phyloP scores from a whole-genome alignment of 2,888 invertebrate genomes.

The Toxonevra muliebris region DNA sequence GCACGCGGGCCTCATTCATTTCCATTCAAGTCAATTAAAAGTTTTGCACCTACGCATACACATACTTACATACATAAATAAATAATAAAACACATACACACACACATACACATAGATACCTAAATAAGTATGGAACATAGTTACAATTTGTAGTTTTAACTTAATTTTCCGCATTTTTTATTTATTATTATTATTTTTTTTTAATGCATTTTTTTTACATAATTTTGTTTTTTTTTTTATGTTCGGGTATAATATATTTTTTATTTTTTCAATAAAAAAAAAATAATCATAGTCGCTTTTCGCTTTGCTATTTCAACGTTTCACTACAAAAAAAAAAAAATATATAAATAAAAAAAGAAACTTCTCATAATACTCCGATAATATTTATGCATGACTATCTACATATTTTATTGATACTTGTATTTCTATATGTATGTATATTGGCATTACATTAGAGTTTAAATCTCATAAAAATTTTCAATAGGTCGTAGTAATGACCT shows the following conservation, averaged over 20 bases:
- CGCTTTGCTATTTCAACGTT: too few relatives aligned
- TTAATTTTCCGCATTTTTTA: conserved; percentile 5
- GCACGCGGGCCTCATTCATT: too few relatives aligned
- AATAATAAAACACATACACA: not conserved
- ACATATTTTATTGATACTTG: too few relatives aligned
- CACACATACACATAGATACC: conserved; percentile 24
- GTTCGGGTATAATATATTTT: not conserved
- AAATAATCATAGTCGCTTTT: too few relatives aligned
- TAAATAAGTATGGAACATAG: not conserved
- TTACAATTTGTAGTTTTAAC: conserved; percentile 2
- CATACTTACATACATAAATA: conserved; percentile 1
- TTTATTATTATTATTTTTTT: conserved; percentile 3
- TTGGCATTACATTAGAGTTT: too few relatives aligned
- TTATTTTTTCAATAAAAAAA: not conserved
- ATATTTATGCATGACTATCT: too few relatives aligned
- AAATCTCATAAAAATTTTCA: too few relatives aligned
- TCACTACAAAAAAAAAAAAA: too few relatives aligned
- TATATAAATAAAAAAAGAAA: too few relatives aligned
- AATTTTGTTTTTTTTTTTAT: not conserved
- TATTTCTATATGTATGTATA: too few relatives aligned
- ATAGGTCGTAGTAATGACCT: too few relatives aligned
- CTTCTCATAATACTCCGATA: too few relatives aligned
- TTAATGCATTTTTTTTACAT: conserved; percentile 3
- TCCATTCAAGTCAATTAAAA: not conserved
- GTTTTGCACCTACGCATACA: conserved; percentile 29